Conservation (phyloP, 2,888 invertebrate genomes). For the Stenoptilia bipunctidactyla region DNA sequence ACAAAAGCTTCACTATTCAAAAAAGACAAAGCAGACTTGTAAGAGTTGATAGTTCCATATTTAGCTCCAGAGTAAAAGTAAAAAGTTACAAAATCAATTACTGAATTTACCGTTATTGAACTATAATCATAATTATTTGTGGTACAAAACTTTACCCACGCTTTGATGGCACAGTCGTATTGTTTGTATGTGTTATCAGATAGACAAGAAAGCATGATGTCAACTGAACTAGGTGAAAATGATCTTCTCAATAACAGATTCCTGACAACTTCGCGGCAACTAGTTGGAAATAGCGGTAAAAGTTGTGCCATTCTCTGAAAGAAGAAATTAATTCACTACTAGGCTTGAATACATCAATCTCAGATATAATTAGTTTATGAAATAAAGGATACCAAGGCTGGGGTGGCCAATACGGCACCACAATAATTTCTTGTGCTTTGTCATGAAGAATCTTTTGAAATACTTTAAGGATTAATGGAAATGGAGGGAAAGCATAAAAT, state of each 20-base stretch:
- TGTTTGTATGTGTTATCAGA: conserved; percentile 3
- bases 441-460: conserved; percentile 8
- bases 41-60: too few relatives aligned
- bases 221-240: not conserved
- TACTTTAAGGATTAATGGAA: conserved; percentile 7
- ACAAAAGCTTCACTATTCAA: too few relatives aligned
- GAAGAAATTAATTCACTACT: not conserved
- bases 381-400: not conserved
- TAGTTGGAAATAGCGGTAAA: not conserved
- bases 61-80: too few relatives aligned
- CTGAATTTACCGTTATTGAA: not conserved
- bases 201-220: not conserved
- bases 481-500: conserved; percentile 15
- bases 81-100: conserved; percentile 1
- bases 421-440: not conserved
- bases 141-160: conserved; percentile 9
- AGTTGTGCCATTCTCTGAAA: conserved; percentile 3
- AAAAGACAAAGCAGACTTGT: too few relatives aligned
- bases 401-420: conserved; percentile 6
- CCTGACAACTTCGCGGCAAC: conserved; percentile 4
- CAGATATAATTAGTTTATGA: not conserved
- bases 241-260: not conserved
- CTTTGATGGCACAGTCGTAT: conserved; percentile 9
- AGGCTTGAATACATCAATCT: not conserved
- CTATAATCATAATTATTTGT: conserved; percentile 2